A percentile compares a stretch with the other conserved stretches of the same genome.
Conservation (phyloP, 2,113 vertebrate species). For the Spheniscus mendiculus region DNA sequence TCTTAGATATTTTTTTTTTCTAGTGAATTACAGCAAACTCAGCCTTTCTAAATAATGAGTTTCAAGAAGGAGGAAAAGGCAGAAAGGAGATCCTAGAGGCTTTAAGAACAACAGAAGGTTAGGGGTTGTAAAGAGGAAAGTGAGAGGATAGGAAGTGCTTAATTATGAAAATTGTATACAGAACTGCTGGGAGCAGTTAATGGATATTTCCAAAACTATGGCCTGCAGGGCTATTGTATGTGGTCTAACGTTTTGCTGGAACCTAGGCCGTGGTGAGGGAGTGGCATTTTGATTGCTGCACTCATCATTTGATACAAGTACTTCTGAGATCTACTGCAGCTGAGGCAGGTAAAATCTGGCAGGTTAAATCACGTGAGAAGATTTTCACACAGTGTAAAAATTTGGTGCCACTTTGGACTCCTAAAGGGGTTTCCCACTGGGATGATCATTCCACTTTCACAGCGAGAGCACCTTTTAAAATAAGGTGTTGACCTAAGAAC, state of each 20-base stretch:
- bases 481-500: not conserved
- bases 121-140: not conserved
- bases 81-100: not conserved
- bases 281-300: not conserved
- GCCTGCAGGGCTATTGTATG: not conserved
- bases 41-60: not conserved
- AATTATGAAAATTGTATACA: not conserved
- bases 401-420: not conserved
- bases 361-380: not conserved
- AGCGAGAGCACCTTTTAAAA: not conserved
- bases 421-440: not conserved
- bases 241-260: not conserved
- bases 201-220: not conserved
- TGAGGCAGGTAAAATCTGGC: not conserved
- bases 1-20: not conserved
- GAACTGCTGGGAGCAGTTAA: not conserved
- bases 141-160: not conserved
- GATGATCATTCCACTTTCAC: not conserved
- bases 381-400: not conserved
- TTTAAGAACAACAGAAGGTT: not conserved
- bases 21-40: not conserved
- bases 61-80: not conserved
- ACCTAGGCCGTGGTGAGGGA: not conserved
- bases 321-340: not conserved
- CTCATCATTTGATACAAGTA: fast-evolving